These are phyloP conservation scores for Limnephilus auricula DNA, from an alignment of 2,888 invertebrate genomes.

Conservation along the genomic window DNA sequence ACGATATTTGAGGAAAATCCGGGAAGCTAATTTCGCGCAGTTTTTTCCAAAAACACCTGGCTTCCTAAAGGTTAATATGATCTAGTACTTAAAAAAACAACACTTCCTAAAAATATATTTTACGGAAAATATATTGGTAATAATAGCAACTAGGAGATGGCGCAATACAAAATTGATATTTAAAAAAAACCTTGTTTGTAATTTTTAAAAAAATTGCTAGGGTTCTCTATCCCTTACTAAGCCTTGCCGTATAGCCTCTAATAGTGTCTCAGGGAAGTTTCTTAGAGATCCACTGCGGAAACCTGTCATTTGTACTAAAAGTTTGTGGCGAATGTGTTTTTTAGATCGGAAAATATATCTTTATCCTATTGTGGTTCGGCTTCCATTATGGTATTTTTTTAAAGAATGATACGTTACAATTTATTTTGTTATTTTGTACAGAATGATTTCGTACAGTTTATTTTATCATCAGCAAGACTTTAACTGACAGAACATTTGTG, in stretches of 20 bases:
- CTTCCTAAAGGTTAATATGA: no score
- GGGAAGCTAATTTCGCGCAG: no score
- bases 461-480: background rate
- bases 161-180: no score
- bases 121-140: no score
- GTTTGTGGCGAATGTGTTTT: background rate
- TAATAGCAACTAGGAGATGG: no score
- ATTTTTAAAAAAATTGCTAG: background rate
- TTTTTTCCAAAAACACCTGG: no score
- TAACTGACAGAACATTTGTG: background rate
- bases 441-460: background rate
- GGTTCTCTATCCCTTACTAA: background rate
- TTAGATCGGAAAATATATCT: background rate
- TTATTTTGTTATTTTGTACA: background rate
- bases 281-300: background rate
- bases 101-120: no score
- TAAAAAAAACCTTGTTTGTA: background rate
- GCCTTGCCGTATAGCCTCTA: background rate
- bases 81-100: no score
- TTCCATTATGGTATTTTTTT: background rate
- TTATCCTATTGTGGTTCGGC: background rate
- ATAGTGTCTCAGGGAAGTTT: background rate
- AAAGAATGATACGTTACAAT: background rate
- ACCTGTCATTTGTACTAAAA: background rate
- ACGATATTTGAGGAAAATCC: no score